Evolutionary conservation across 2,113 vertebrate genomes (phyloP), one percentile per base, ranked within the genome.

Genomic region (Otolemur garnettii): DNA sequence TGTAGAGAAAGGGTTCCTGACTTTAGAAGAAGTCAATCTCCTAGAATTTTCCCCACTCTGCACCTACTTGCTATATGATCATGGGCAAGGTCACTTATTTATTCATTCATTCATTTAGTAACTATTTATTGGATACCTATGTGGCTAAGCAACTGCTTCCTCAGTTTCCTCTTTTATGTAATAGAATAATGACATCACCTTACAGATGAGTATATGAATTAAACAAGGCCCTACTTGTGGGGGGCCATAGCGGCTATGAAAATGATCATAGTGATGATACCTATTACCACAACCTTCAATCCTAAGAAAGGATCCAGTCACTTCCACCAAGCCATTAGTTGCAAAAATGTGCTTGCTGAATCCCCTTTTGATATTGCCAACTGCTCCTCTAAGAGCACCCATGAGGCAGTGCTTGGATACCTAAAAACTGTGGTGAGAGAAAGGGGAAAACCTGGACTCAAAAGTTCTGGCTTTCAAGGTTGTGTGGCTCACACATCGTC

Each of bases 341-440:
- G 33, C 28, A 80, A n/a, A 35, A 53, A 35, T 18, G 7, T 6
- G 21, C 18, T 71, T 30, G 18, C 4, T 14, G 5, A 3, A 0
- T 42, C n/a, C 15, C n/a, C 15, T 82, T 75, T 30, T 4, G 7
- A 64, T 17, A 22, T 28, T 28, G 19, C 5, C 21, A 17, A 2
- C 15, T 22, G 15, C 28, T 24, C 26, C 28, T 57, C 13, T 26
- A 38, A 30, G 22, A 18, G 30, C 15, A 4, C 45, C 26, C 21
- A 13, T 15, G 7, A 7, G 66, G 7, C 7, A 38, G 53, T 6
- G 1, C 11, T 74, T 30, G 5, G 10, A 17, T 28, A 57, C 68
- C 45, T 55, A 53, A 79, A 82, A 55, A 10, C 59, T 33, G 2
- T 0, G 0, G 4, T n/a, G 22, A 15, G 38, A 69, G 7, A 38